Conservation (phyloP, 2,797 vertebrate genomes). For the Ambastaia sidthimunki region DNA sequence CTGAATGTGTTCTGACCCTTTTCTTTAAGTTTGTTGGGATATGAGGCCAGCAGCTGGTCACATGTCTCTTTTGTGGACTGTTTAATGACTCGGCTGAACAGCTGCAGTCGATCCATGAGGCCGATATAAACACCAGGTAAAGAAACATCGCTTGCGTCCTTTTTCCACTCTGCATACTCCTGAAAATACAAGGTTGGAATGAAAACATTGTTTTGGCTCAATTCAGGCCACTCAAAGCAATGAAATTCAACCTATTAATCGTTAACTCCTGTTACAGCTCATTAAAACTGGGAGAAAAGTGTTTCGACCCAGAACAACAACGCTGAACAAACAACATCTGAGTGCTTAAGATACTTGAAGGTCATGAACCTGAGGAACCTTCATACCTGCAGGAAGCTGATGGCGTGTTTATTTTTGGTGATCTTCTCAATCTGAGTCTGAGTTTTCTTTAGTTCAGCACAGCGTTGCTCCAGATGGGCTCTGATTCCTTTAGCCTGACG, state of each 20-base stretch:
- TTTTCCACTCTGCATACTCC: conserved; percentile 84
- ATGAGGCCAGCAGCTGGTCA: conserved; percentile 72
- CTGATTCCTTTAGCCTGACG: conserved; percentile 82
- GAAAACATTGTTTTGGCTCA: not conserved
- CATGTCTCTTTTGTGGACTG: conserved; percentile 78
- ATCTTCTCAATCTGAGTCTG: conserved; percentile 78
- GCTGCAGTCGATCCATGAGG: conserved; percentile 79
- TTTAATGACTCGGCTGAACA: conserved; percentile 74
- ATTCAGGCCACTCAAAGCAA: not conserved
- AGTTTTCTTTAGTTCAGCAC: conserved; percentile 77
- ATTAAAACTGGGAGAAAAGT: not conserved
- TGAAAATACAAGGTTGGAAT: conserved; percentile 45
- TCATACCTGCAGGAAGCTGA: conserved; percentile 84
- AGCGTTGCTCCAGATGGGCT: conserved; percentile 80
- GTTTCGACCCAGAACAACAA: too few relatives aligned
- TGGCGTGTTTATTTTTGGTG: conserved; percentile 74
- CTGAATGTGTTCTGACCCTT: conserved; percentile 70
- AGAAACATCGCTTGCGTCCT: conserved; percentile 67
- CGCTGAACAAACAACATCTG: too few relatives aligned
- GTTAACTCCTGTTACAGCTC: too few relatives aligned
- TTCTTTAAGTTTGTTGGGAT: conserved; percentile 78
- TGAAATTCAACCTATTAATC: not conserved
- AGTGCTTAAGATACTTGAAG: too few relatives aligned
- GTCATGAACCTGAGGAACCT: not conserved
- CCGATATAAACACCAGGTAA: conserved; percentile 78